Base-by-base conservation (phyloP, 2,113 vertebrate species). In the Merops nubicus region DNA sequence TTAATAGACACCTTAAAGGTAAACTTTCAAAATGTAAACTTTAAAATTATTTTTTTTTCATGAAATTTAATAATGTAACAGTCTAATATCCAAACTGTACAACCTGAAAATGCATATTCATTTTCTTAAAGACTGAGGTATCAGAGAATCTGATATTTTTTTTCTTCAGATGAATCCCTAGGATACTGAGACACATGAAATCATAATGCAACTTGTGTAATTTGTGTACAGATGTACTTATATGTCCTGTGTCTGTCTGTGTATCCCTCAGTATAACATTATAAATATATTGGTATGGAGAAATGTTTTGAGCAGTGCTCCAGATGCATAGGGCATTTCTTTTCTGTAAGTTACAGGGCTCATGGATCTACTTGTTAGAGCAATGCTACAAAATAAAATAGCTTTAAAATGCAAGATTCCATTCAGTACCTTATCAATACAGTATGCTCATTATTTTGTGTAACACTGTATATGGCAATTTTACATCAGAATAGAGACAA, bases 191-290 rank as follows among this genome's bases (percentile, higher is more conserved):
- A 48, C 22, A 56, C 88, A 67, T 5, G 3, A 72, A 48, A 5
- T 54, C 29, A 31, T 38, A 53, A 45, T 20, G 11, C 10, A 69
- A 4, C 11, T 73, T 81, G 15, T 17, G 15, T 42, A 69, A 81
- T 2, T 48, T 69, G 6, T 47, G 17, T 69, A 56, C 4, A 56
- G 26, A 43, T 51, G 15, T 69, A 8, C 4, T 67, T 54, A 34
- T 42, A 29, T 5, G 8, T 63, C 10, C 11, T 88, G 2, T 19
- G 1, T 50, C 17, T 40, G 6, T 82, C 29, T 70, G 11, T 29
- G 7, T 42, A 22, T 67, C 8, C 17, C 5, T 60, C 29, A 63
- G 3, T 0, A 0, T 26, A 38, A 17, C 3, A 29, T 29, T 43
- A 29, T 20, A 56, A 50, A 91, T 50, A 9, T 59, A 43, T 51